Conservation (phyloP, 2,888 invertebrate genomes). For the Globia sparganii region DNA sequence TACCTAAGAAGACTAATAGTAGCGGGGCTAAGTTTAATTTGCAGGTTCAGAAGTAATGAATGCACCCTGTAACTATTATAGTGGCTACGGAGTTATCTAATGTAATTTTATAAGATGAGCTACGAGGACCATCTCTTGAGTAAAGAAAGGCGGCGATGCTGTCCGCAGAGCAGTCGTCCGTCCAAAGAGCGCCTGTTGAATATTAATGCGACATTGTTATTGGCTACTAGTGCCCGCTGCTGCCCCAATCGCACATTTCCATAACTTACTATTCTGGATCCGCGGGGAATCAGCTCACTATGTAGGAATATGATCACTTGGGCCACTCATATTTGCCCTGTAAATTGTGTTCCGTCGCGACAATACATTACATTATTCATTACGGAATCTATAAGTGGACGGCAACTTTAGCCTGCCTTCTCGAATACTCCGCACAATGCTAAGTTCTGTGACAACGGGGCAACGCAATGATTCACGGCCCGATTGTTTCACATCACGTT, state of each 20-base stretch:
- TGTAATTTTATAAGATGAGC: constrained; percentile 74
- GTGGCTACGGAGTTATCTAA: constrained; percentile 54
- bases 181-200: constrained; percentile 89
- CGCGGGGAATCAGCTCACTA: constrained; percentile 88
- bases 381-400: constrained; percentile 76
- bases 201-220: constrained; percentile 91
- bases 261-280: constrained; percentile 90
- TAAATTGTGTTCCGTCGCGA: constrained; percentile 80
- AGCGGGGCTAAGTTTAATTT: background rate
- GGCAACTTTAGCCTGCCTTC: constrained; percentile 69
- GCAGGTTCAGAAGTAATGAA: constrained; percentile 3
- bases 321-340: constrained; percentile 82
- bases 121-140: constrained; percentile 75
- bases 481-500: constrained; percentile 73
- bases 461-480: constrained; percentile 72
- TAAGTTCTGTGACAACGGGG: constrained; percentile 55
- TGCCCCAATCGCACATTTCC: constrained; percentile 90
- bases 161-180: constrained; percentile 83
- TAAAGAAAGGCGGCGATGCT: constrained; percentile 84
- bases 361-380: constrained; percentile 81
- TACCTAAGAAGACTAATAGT: background rate
- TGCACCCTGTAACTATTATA: constrained; percentile 25
- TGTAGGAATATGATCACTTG: constrained; percentile 86
- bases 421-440: constrained; percentile 69
- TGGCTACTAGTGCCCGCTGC: constrained; percentile 89